Evolutionary conservation across 2,797 vertebrate genomes (phyloP).

Genomic region (Anguilla megastoma): DNA sequence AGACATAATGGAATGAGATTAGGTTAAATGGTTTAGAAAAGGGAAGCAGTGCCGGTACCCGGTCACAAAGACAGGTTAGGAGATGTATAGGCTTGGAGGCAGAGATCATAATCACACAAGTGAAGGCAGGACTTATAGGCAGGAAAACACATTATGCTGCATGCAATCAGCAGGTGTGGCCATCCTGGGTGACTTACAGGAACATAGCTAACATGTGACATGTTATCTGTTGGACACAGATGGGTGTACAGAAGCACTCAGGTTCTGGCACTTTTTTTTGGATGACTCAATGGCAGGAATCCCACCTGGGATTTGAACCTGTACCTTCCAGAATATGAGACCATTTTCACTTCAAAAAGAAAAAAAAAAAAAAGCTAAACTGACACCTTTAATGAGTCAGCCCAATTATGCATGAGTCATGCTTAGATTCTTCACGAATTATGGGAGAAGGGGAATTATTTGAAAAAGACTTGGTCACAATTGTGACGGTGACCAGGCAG

Average conservation of each 20-base stretch:
- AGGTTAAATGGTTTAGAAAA: constrained; percentile 11
- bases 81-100: background rate
- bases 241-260: background rate
- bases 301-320: background rate
- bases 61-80: background rate
- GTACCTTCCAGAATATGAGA: background rate
- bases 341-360: background rate
- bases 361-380: background rate
- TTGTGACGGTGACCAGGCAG: background rate
- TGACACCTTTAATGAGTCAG: background rate
- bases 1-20: background rate
- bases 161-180: background rate
- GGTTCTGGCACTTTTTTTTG: background rate
- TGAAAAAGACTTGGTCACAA: background rate
- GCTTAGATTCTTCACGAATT: background rate
- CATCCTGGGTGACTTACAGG: background rate
- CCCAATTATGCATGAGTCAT: background rate
- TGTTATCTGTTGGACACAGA: background rate
- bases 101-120: background rate
- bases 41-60: background rate
- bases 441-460: background rate
- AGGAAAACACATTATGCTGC: background rate
- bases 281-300: background rate
- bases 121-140: background rate
- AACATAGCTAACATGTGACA: background rate